A percentile compares a stretch with the other conserved stretches of the same genome.
Conservation (phyloP, 2,888 invertebrate genomes). For the Chalcosyrphus nemorum region DNA sequence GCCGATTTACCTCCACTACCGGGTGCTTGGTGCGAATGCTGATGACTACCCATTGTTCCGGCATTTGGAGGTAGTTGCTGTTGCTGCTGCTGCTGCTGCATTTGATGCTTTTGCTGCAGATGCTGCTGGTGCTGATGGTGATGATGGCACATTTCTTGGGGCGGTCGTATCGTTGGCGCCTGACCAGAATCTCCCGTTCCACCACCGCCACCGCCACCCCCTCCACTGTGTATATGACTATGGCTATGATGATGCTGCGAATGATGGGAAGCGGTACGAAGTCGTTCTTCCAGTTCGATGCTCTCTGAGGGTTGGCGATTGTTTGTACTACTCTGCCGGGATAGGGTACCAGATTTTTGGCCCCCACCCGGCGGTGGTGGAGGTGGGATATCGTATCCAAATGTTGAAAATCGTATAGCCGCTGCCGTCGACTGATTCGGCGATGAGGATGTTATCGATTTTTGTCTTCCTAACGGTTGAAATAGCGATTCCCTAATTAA, state of each 20-base stretch:
- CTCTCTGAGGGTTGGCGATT: constrained; percentile 75
- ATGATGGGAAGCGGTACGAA: constrained; percentile 75
- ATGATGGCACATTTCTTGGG: constrained; percentile 78
- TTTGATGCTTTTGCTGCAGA: constrained; percentile 77
- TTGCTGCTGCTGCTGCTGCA: constrained; percentile 72
- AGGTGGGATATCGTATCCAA: constrained; percentile 79
- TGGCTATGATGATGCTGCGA: constrained; percentile 73
- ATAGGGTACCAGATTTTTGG: constrained; percentile 74
- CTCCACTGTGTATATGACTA: constrained; percentile 58
- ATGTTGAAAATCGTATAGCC: constrained; percentile 81
- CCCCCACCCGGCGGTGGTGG: constrained; percentile 71
- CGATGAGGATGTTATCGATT: constrained; percentile 79
- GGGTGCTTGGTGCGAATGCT: constrained; percentile 66
- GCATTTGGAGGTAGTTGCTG: constrained; percentile 32
- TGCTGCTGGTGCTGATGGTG: constrained; percentile 81
- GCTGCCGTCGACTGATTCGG: constrained; percentile 75
- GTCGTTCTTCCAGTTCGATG: constrained; percentile 79
- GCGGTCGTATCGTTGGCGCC: constrained; percentile 53
- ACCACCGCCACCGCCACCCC: neutral
- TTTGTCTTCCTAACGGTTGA: constrained; percentile 78
- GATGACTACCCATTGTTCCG: constrained; percentile 67
- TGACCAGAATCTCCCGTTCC: constrained; percentile 57
- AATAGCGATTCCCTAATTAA: constrained; percentile 80
- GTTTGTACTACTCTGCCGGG: constrained; percentile 75
- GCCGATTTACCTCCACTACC: constrained; percentile 41